Evolutionary conservation across 1,140 invertebrate genomes (phyloP).

Genomic region (Chelonus insularis): DNA sequence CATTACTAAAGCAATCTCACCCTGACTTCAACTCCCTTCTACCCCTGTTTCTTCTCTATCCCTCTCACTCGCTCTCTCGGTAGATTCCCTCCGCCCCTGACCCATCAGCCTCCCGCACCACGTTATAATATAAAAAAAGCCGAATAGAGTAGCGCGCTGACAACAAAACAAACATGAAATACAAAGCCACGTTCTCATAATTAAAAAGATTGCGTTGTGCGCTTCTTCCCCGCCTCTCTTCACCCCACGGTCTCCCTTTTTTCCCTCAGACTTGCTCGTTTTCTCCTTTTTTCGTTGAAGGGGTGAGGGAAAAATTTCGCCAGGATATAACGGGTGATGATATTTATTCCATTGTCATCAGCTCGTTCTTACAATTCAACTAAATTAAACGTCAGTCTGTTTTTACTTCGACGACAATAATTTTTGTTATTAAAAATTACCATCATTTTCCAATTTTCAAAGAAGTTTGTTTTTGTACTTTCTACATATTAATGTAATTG

Average conservation of each 20-base stretch:
- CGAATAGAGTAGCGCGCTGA: constrained; percentile 53
- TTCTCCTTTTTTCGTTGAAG: constrained; percentile 9
- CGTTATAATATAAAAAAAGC: constrained; percentile 55
- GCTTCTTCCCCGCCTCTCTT: constrained; percentile 5
- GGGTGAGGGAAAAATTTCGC: constrained; percentile 2
- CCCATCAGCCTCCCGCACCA: constrained; percentile 47
- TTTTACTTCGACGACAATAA: too few relatives aligned
- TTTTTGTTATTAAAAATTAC: too few relatives aligned
- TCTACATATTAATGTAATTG: neutral
- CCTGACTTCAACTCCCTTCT: constrained; percentile 38
- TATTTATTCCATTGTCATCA: constrained; percentile 16
- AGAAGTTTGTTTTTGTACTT: constrained; percentile 1
- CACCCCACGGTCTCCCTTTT: constrained; percentile 3
- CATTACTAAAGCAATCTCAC: constrained; percentile 63
- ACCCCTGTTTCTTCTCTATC: constrained; percentile 22
- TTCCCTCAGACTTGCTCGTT: constrained; percentile 19
- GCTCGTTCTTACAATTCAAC: neutral
- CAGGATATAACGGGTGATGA: constrained; percentile 4
- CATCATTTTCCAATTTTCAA: too few relatives aligned
- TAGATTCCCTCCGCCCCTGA: constrained; percentile 40
- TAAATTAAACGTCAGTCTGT: neutral
- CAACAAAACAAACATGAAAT: constrained; percentile 56
- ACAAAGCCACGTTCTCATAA: constrained; percentile 55
- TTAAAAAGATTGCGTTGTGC: constrained; percentile 55
- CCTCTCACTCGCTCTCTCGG: constrained; percentile 12